Evolutionary conservation across 1,140 invertebrate species (phyloP), one percentile per base, ranked within the genome.

Genomic region (Drosophila sucinea): DNA sequence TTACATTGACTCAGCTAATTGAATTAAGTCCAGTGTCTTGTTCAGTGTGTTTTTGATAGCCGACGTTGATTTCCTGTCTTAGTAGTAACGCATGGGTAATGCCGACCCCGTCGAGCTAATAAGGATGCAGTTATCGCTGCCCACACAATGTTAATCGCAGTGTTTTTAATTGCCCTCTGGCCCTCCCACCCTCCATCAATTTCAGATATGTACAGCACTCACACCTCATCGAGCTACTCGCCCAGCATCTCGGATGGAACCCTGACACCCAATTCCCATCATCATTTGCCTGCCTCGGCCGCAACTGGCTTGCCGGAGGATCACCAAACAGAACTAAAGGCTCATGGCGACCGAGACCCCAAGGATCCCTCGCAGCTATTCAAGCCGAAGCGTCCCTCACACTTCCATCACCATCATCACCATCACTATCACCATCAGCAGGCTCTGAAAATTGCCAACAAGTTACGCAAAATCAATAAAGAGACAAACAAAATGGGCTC

Each of bases 121-220:
- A 87, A 89, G 84, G 84, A 89, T 89, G 84, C 84, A 73, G 61
- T 60, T 73, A 35, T 63, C 70, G 55, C 77, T 64, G 67, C 84
- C 84, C 80, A 89, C 41, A 54, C 23, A 51, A 61, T 32, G 44
- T 56, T 57, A 25, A 38, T 64, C n/a, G 10, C 30, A 40, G 27
- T 70, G 57, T 64, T 58, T 69, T 82, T 73, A 47, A 68, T 72
- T 77, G 40, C 47, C 23, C 54, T 51, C 35, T 25, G 40, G 41
- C 32, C 1, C 41, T 44, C 32, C 3, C n/a, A 4, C 7, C 62
- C 8, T 60, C 32, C 55, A 47, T 47, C 30, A 35, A 67, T 91
- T 80, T 6, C 74, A 92, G 91, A 92, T 62, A 90, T 92, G 83
- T 92, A 92, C 67, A 92, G 91, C 40, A 91, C 91, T 61, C 91